These are phyloP conservation scores for Augiades crinisus DNA, from an alignment of 2,888 invertebrate species.

Conservation along the genomic window DNA sequence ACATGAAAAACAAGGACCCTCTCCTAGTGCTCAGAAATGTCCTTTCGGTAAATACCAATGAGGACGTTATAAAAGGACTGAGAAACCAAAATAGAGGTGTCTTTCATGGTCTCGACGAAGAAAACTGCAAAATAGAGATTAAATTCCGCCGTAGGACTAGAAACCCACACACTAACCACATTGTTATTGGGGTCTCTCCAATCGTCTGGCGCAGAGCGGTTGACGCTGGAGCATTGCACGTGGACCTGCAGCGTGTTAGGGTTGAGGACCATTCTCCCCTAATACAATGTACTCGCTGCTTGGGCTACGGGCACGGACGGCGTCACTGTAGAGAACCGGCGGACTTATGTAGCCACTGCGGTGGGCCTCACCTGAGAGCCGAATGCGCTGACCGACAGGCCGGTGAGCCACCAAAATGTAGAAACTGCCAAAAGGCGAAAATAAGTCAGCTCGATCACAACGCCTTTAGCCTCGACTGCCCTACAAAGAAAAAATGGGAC, in stretches of 20 bases:
- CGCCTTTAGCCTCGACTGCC: neutral
- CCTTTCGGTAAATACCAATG: neutral
- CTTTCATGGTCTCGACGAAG: conserved; percentile 2
- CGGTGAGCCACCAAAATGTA: neutral
- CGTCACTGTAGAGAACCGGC: neutral
- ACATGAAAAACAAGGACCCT: conserved; percentile 15
- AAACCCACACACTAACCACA: conserved; percentile 7
- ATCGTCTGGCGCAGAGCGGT: neutral
- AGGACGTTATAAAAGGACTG: conserved; percentile 1
- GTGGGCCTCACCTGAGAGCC: neutral
- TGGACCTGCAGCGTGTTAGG: neutral
- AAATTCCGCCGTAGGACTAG: conserved; percentile 10
- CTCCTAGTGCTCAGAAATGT: conserved; percentile 6
- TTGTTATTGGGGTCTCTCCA: neutral
- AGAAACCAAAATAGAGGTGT: conserved; percentile 15
- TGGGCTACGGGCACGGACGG: neutral
- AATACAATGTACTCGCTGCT: neutral
- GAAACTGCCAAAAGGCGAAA: neutral
- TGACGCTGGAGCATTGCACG: neutral
- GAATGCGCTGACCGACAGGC: neutral
- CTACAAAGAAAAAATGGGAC: conserved; percentile 26
- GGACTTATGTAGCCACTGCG: neutral
- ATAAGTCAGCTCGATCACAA: neutral
- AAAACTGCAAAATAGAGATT: neutral
- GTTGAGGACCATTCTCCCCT: neutral